Base-by-base conservation (phyloP, 2,113 vertebrate genomes). In the Guaruba guarouba region DNA sequence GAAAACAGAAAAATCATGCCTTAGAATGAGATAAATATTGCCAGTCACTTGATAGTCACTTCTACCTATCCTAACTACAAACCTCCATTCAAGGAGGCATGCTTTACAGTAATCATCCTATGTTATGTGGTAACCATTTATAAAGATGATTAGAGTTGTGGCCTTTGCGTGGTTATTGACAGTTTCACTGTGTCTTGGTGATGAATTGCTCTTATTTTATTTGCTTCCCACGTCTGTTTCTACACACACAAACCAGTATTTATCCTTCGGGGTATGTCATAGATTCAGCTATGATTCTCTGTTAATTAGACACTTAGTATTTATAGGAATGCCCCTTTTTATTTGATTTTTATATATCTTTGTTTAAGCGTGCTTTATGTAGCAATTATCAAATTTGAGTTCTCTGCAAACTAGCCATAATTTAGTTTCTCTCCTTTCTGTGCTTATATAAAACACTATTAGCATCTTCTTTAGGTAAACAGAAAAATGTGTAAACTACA, bases 401-500 rank as follows among this genome's bases (percentile, higher is more conserved):
- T 91, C 31, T 90, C 41, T 73, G 77, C 62, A 84, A 89, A 59
- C 16, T 41, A 44, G 17, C 31, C 33, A 54, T 85, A 93, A 95
- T 89, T 94, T 59, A 73, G 15, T 33, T 92, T 84, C 73, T 89
- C 62, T 89, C 46, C 54, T 85, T 78, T 86, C 28, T 76, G n/a
- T 74, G 31, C 39, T 92, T 82, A 88, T 33, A 62, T 54, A 66
- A 90, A 92, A 82, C 82, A 87, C 19, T 69, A 63, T 70, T 59
- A 90, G 46, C 4, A 7, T 55, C 81, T 84, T 87, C n/a, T 86
- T 87, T 54, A 91, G 15, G 59, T 91, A 96, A 96, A 95, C 41
- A 95, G 61, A 89, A 92, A 92, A 82, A 66, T 73, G 61, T 63
- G 49, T 39, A 93, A 93, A 91, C 89, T 88, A 6, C 75, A 39